These are phyloP conservation scores for Tachysurus fulvidraco DNA, from an alignment of 2,113 vertebrate species.

Conservation along the genomic window DNA sequence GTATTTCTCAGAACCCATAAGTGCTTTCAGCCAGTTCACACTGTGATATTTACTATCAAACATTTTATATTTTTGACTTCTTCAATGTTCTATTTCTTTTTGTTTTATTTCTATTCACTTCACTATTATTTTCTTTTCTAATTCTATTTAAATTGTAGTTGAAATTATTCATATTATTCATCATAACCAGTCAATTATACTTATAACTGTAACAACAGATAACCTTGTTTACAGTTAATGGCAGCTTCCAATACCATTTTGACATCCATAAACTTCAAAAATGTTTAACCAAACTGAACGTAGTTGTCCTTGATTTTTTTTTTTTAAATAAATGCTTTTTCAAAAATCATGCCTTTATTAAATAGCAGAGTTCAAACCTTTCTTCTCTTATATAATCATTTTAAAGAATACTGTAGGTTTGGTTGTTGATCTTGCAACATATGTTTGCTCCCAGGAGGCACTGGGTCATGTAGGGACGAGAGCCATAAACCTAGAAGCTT, in stretches of 20 bases:
- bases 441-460: constrained; percentile 48
- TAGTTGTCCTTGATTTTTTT: background rate
- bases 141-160: background rate
- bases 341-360: background rate
- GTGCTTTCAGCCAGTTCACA: background rate
- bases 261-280: background rate
- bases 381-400: constrained; percentile 13
- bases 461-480: constrained; percentile 52
- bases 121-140: background rate
- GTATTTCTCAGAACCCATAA: background rate
- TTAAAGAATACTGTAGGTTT: constrained; percentile 24
- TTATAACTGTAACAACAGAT: background rate
- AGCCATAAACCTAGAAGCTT: constrained; percentile 65
- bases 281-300: background rate
- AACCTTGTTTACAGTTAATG: background rate
- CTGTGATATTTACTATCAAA: background rate
- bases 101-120: too few species aligned
- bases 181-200: background rate
- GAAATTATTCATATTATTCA: background rate
- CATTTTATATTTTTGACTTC: background rate
- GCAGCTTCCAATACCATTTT: background rate
- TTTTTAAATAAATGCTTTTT: background rate
- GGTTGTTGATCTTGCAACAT: constrained; percentile 52
- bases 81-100: background rate
- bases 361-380: background rate